These are phyloP conservation scores for Scrobipalpa costella DNA, from an alignment of 2,888 invertebrate genomes.

Conservation along the genomic window DNA sequence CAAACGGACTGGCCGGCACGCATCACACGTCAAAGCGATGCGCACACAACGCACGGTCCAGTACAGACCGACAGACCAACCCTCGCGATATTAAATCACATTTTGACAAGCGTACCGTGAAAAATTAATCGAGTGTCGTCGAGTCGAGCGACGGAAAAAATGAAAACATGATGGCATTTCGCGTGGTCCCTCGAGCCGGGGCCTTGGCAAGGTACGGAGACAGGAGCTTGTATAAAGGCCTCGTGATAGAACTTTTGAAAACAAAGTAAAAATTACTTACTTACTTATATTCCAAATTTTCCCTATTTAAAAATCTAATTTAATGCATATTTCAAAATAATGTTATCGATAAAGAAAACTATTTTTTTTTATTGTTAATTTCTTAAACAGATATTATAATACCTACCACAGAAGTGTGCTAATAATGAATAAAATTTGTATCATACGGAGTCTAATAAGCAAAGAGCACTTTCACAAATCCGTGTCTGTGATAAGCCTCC, in stretches of 20 bases:
- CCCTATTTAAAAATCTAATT: no score
- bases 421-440: no score
- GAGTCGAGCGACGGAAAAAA: conserved; percentile 68
- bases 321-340: no score
- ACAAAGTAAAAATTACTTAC: neutral
- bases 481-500: neutral
- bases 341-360: no score
- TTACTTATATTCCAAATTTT: no score
- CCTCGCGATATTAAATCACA: conserved; percentile 77
- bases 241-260: neutral
- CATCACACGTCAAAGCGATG: conserved; percentile 72
- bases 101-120: conserved; percentile 81
- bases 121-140: conserved; percentile 80
- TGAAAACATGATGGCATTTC: conserved; percentile 77
- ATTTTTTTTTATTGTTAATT: no score
- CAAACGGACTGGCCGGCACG: conserved; percentile 52
- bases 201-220: neutral
- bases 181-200: conserved; percentile 56
- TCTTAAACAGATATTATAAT: no score
- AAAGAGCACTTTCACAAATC: neutral
- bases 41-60: conserved; percentile 41
- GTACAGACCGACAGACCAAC: conserved; percentile 10
- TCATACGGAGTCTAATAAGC: no score
- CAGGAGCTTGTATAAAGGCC: neutral
- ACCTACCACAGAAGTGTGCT: no score